These are phyloP conservation scores for Cepaea hortensis DNA, from an alignment of 2,888 invertebrate genomes.

Conservation along the genomic window DNA sequence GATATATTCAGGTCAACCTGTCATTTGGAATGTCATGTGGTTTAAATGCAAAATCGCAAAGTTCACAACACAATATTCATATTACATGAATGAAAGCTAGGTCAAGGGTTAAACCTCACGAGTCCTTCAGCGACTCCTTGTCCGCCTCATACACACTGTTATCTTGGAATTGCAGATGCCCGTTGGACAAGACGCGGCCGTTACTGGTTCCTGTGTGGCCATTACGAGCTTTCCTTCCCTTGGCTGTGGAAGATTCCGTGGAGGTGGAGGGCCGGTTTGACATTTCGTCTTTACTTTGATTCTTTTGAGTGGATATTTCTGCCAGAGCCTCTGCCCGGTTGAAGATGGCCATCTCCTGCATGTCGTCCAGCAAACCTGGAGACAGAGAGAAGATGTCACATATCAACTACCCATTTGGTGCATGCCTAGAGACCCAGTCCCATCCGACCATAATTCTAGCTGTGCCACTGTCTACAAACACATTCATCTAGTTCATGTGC, in stretches of 20 bases:
- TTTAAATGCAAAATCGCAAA: too few relatives aligned
- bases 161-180: conserved; percentile 23
- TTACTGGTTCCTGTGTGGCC: conserved; percentile 5
- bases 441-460: not conserved
- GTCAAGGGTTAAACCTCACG: not conserved
- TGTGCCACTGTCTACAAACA: too few relatives aligned
- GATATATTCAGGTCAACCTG: too few relatives aligned
- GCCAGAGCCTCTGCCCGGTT: conserved; percentile 43
- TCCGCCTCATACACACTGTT: not conserved
- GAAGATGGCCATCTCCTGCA: conserved; percentile 52
- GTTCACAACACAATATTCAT: too few relatives aligned
- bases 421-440: not conserved
- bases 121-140: conserved; percentile 2
- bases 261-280: not conserved
- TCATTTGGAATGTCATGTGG: too few relatives aligned
- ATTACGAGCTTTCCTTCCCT: not conserved
- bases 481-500: too few relatives aligned
- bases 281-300: not conserved
- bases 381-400: not conserved
- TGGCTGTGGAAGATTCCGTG: not conserved
- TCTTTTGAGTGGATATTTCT: not conserved
- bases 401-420: not conserved
- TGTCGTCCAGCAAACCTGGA: conserved; percentile 54
- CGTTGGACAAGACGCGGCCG: conserved; percentile 14
- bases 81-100: not conserved